Base-by-base conservation (phyloP, 1,140 invertebrate species). In the Teleogryllus occipitalis region DNA sequence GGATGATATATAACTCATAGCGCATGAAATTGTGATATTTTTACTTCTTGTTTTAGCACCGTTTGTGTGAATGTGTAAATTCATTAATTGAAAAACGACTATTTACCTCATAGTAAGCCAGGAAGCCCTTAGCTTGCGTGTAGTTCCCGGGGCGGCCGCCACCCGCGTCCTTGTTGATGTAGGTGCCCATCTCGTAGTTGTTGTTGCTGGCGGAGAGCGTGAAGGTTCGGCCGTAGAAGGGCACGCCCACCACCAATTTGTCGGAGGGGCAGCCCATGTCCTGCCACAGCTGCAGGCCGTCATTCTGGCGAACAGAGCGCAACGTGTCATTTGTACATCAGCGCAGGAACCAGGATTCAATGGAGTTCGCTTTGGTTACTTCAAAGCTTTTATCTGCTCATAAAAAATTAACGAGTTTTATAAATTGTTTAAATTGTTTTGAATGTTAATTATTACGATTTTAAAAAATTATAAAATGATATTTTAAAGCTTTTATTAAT, bases 211-310 rank as follows among this genome's bases (percentile, higher is more conserved):
- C 88, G 78, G 91, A 92, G 18, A 97, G 86, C 2, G 93, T 96
- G 83, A 92, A 97, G 7, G 91, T 93, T 76, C 94, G 90, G 0
- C 95, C 95, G 83, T 97, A 97, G 85, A 95, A 94, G 0, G 95
- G 94, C 54, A 96, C 89, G 14, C 96, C 96, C 27, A 98, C 92
- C 0, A 97, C 91, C 21, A 98, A 87, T 85, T 98, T 97, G 82
- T 96, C 92, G 8, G 92, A 90, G 0, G 95, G 92, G 82, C 94
- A 95, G 8, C 96, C 96, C 86, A 93, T 92, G 82, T 95, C 90
- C 80, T 93, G 92, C 96, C 96, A 98, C 18, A 96, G 85, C 78
- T 91, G 88, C 12, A 96, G 87, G 79, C 95, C 95, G 83, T 96
- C 94, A 82, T 96, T 94, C 94, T 96, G 83, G 7, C 15, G 27